Evolutionary conservation across 2,113 vertebrate genomes (phyloP).

Genomic region (Asarcornis scutulata): DNA sequence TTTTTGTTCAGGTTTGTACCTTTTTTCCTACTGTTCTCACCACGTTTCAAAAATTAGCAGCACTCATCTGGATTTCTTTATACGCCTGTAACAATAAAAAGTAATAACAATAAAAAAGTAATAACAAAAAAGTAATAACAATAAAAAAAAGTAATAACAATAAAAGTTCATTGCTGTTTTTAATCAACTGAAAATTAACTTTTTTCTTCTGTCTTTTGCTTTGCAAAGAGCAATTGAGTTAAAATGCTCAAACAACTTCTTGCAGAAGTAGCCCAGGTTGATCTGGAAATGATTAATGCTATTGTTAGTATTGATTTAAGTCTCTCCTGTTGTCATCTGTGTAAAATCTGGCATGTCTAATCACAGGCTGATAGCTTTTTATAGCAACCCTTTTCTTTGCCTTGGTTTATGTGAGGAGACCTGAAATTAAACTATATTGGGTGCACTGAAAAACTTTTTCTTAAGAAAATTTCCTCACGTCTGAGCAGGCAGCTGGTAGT

Average conservation of each 20-base stretch:
- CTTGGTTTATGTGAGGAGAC: not conserved
- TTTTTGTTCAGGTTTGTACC: not conserved
- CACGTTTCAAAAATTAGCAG: not conserved
- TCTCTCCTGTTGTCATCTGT: not conserved
- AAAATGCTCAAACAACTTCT: not conserved
- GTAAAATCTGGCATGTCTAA: not conserved
- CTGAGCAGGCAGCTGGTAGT: not conserved
- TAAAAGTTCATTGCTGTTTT: not conserved
- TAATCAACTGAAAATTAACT: not conserved
- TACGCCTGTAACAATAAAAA: not conserved
- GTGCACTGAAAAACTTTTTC: not conserved
- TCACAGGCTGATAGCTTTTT: not conserved
- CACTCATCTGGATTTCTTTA: not conserved
- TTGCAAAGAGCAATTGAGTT: not conserved
- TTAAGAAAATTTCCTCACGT: not conserved
- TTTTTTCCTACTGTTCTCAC: not conserved
- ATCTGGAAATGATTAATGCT: not conserved
- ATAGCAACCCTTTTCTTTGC: not conserved
- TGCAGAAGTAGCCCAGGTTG: not conserved
- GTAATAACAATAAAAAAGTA: not conserved
- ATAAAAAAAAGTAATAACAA: not conserved
- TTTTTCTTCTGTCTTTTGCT: not conserved
- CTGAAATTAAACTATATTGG: not conserved
- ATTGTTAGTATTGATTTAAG: not conserved
- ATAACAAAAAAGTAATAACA: not conserved